Percentiles rank a stretch among this genome's conserved stretches.
These are phyloP conservation scores for Saturnia pavonia DNA, from an alignment of 2,888 invertebrate species.

Conservation along the genomic window DNA sequence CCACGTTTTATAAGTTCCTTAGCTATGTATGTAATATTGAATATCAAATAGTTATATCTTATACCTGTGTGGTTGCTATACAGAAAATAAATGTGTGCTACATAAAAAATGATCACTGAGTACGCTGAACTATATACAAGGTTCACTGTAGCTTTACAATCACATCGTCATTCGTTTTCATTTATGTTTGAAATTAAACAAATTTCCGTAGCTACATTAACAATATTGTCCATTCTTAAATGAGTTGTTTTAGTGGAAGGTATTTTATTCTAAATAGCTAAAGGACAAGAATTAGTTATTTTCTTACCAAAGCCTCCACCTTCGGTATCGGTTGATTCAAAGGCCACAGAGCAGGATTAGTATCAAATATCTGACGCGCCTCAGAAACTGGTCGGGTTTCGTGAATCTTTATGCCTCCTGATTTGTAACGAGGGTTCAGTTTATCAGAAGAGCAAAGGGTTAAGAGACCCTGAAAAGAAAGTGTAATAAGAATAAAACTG, in stretches of 20 bases:
- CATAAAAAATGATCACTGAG: neutral
- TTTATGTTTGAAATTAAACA: neutral
- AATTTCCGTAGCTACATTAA: neutral
- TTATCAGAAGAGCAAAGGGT: constrained; percentile 41
- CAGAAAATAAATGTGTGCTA: too few relatives aligned
- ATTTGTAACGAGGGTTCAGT: constrained; percentile 34
- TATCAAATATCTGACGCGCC: constrained; percentile 83
- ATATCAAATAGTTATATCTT: neutral
- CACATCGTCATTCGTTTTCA: neutral
- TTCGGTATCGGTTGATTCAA: constrained; percentile 85
- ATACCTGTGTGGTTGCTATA: too few relatives aligned
- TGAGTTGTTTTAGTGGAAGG: neutral
- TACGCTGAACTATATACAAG: neutral
- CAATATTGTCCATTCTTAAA: too few relatives aligned
- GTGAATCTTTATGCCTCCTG: constrained; percentile 40
- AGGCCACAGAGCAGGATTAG: constrained; percentile 84
- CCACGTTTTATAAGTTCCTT: neutral
- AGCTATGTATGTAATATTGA: neutral
- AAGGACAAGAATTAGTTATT: neutral
- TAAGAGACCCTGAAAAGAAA: constrained; percentile 40
- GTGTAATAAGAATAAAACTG: neutral
- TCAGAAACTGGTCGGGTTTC: constrained; percentile 61
- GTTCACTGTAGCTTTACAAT: neutral
- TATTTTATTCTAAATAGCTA: neutral
- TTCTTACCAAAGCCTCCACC: constrained; percentile 74